Percentiles rank a stretch among this genome's conserved stretches.
Conservation (phyloP, 2,797 vertebrate species). For the Craterocephalus amniculus region DNA sequence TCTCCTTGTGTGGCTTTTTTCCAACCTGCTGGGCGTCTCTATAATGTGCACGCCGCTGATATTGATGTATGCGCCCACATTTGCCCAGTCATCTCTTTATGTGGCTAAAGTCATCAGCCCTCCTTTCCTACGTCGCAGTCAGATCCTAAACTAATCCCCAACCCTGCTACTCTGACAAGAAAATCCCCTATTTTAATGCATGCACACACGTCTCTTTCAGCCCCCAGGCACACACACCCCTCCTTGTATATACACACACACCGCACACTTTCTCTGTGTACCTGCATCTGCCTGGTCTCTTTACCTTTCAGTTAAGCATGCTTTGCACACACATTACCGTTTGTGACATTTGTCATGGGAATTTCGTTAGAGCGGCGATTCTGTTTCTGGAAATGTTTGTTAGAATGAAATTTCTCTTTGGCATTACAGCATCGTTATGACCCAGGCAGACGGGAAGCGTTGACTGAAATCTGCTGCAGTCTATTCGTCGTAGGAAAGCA, state of each 20-base stretch:
- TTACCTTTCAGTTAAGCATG: constrained; percentile 37
- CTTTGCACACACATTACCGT: constrained; percentile 8
- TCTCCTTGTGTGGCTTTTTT: constrained; percentile 30
- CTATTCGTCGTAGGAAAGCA: constrained; percentile 66
- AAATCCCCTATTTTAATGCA: constrained; percentile 85
- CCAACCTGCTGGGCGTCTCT: constrained; percentile 53
- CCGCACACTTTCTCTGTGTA: constrained; percentile 51
- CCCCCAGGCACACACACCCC: constrained; percentile 45
- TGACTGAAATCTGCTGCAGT: constrained; percentile 55
- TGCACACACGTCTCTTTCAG: constrained; percentile 69
- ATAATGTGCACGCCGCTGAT: constrained; percentile 65
- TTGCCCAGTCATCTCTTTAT: constrained; percentile 82
- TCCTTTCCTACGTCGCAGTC: constrained; percentile 80
- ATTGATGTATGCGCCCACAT: constrained; percentile 78
- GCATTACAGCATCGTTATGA: constrained; percentile 29
- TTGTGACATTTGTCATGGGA: constrained; percentile 47
- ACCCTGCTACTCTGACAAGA: constrained; percentile 83
- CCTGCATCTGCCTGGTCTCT: constrained; percentile 30
- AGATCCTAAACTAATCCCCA: constrained; percentile 84
- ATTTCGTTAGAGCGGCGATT: constrained; percentile 30
- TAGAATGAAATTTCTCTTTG: constrained; percentile 49
- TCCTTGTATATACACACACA: neutral
- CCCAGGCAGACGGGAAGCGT: constrained; percentile 44
- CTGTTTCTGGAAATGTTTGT: constrained; percentile 36
- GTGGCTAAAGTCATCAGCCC: constrained; percentile 78